Evolutionary conservation across 2,797 vertebrate genomes (phyloP).

Genomic region (Rhinoraja longicauda): DNA sequence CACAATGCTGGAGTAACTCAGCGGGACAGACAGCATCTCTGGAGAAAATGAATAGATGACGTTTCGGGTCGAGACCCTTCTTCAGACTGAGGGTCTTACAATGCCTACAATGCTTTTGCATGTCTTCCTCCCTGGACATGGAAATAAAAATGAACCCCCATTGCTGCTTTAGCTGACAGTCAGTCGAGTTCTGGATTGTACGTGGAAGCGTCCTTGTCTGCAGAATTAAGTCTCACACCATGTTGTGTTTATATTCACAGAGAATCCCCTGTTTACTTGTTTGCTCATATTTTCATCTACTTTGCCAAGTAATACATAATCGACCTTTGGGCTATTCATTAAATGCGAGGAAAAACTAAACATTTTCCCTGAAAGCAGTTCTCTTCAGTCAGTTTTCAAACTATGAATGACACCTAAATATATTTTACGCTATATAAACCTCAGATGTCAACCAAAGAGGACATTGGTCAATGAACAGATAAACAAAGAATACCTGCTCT

Average conservation of each 20-base stretch:
- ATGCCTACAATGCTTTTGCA: not conserved
- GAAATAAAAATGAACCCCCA: not conserved
- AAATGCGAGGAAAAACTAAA: not conserved
- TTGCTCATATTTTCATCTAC: not conserved
- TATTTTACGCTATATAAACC: not conserved
- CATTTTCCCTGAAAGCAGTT: conserved; percentile 4
- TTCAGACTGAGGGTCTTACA: too few relatives aligned
- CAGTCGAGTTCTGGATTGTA: not conserved
- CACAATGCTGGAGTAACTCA: too few relatives aligned
- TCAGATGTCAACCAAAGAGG: not conserved
- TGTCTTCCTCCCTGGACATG: not conserved
- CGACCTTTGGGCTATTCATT: conserved; percentile 18
- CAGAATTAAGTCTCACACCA: not conserved
- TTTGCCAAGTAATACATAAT: not conserved
- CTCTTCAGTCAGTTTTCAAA: not conserved
- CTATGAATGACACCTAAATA: not conserved
- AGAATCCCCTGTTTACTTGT: not conserved
- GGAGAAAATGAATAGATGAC: too few relatives aligned
- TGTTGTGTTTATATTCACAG: not conserved
- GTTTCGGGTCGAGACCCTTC: too few relatives aligned
- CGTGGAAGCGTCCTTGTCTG: not conserved
- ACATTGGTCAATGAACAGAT: not conserved
- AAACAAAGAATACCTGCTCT: not conserved
- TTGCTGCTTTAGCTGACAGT: not conserved
- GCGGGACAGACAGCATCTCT: too few relatives aligned